A percentile compares a stretch with the other conserved stretches of the same genome.
Conservation (phyloP, 2,113 vertebrate species). For the Accipiter virgatus region DNA sequence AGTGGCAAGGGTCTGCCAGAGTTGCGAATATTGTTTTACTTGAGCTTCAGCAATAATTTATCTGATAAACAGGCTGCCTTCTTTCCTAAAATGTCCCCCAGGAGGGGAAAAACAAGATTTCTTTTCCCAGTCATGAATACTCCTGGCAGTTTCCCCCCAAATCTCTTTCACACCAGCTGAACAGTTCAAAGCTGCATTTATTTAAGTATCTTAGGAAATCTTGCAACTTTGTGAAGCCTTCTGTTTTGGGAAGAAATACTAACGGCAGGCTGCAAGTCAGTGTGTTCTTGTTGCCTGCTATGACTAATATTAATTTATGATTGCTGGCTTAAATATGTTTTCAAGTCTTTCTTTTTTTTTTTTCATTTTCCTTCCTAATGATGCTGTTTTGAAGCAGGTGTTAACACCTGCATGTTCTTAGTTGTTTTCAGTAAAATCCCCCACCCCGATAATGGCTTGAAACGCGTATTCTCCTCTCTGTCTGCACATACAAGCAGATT, state of each 20-base stretch:
- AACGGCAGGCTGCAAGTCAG: neutral
- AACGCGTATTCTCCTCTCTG: neutral
- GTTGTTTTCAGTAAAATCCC: neutral
- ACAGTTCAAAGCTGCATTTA: neutral
- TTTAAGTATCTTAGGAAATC: conserved; percentile 36
- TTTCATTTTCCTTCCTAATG: neutral
- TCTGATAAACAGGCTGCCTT: neutral
- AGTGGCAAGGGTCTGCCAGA: neutral
- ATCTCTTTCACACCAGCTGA: neutral
- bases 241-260: neutral
- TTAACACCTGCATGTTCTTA: neutral
- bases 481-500: neutral
- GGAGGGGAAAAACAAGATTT: neutral
- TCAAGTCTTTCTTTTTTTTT: neutral
- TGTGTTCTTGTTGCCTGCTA: neutral
- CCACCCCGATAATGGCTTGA: neutral
- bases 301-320: neutral
- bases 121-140: neutral
- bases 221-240: conserved; percentile 8
- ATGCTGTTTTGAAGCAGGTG: neutral
- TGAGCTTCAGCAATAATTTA: neutral
- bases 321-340: neutral
- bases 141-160: neutral
- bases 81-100: conserved; percentile 17
- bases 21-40: neutral